Conservation (phyloP, 1,140 invertebrate species). For the Apolygus lucorum region DNA sequence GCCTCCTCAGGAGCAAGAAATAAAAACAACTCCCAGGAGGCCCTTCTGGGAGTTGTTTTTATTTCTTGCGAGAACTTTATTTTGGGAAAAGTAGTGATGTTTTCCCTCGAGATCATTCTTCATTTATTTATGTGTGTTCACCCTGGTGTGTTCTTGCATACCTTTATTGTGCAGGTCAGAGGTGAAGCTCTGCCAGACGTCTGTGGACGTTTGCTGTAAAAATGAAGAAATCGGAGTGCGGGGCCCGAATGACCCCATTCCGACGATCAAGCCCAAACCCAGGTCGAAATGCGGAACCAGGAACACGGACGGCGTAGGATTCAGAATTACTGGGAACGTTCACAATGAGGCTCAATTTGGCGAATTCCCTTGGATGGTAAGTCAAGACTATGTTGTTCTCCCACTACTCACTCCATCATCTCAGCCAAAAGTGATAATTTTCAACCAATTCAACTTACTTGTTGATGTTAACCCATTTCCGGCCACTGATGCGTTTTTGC, state of each 20-base stretch:
- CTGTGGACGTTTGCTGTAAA: slow-evolving; percentile 54
- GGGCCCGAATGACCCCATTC: slow-evolving; percentile 19
- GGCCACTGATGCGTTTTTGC: too few species aligned
- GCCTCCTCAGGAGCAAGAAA: too few species aligned
- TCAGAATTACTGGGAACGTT: slow-evolving; percentile 53
- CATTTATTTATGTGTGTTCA: too few species aligned
- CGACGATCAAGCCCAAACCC: slow-evolving; percentile 32
- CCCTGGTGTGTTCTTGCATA: neutral
- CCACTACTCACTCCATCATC: too few species aligned
- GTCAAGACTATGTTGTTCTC: too few species aligned
- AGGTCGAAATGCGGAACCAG: slow-evolving; percentile 55
- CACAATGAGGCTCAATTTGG: slow-evolving; percentile 52
- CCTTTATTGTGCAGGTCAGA: neutral
- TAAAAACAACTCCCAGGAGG: neutral
- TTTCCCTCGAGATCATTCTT: neutral
- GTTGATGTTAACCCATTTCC: too few species aligned
- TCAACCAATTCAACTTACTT: too few species aligned
- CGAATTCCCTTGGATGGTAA: slow-evolving; percentile 45
- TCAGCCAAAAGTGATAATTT: too few species aligned
- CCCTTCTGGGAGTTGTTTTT: neutral
- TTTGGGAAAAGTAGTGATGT: neutral
- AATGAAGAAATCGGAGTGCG: slow-evolving; percentile 36
- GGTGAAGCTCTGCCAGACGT: slow-evolving; percentile 48
- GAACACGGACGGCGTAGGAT: slow-evolving; percentile 58
- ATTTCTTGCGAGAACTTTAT: neutral